Percentiles rank a stretch among this genome's conserved stretches.
Conservation (phyloP, 1,140 invertebrate genomes). For the Heliconius hermathena region DNA sequence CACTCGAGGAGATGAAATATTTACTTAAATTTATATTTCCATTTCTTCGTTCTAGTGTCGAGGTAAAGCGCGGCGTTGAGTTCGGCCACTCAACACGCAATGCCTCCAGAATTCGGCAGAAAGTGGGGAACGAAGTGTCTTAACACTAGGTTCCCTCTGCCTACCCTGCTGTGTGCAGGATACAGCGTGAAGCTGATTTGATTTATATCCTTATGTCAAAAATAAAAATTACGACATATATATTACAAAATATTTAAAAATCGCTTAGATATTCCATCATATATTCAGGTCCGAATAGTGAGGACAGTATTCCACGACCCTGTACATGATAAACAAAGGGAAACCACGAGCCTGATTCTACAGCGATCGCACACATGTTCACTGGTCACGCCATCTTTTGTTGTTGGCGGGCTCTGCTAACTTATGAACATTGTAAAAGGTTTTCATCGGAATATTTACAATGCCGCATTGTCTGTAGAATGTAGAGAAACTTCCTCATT, state of each 20-base stretch:
- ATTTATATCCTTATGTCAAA: no score
- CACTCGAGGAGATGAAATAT: no score
- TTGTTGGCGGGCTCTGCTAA: background rate
- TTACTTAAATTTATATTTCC: no score
- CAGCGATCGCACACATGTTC: slow-evolving; percentile 20
- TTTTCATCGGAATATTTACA: slow-evolving; percentile 8
- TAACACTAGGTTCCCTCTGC: no score
- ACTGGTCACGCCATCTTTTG: slow-evolving; percentile 25
- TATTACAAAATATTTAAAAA: background rate
- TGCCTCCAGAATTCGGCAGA: no score
- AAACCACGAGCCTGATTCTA: slow-evolving; percentile 18
- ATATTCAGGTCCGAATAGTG: background rate
- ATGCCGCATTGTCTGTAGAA: background rate
- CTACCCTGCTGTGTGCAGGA: no score
- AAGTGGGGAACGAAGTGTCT: no score
- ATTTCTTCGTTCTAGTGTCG: no score
- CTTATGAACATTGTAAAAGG: background rate
- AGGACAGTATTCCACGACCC: slow-evolving; percentile 1
- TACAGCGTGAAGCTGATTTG: no score
- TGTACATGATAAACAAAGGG: slow-evolving; percentile 19
- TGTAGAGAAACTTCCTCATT: background rate
- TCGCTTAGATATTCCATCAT: background rate
- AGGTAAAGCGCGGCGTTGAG: no score
- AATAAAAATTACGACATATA: no score
- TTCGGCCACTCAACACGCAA: no score